These are phyloP conservation scores for Prorops nasuta DNA, from an alignment of 1,140 invertebrate genomes.

Conservation along the genomic window DNA sequence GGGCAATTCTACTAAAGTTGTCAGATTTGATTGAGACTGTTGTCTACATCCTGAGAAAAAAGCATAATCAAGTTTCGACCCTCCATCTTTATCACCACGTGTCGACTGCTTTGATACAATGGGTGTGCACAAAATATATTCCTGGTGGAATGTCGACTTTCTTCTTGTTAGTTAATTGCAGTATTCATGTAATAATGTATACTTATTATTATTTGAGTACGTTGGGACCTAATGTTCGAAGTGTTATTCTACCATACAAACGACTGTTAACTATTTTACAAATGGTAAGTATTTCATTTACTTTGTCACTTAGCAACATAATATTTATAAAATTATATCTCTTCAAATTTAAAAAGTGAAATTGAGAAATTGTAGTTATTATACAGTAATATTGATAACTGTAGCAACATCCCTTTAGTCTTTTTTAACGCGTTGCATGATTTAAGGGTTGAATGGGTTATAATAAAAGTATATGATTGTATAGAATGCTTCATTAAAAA, in stretches of 20 bases:
- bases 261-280: conserved; percentile 31
- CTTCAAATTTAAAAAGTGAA: no score
- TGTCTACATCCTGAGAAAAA: conserved; percentile 69
- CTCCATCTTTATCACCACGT: conserved; percentile 71
- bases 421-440: no score
- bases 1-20: conserved; percentile 46
- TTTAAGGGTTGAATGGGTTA: no score
- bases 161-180: conserved; percentile 28
- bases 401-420: no score
- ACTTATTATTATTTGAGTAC: conserved; percentile 39
- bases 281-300: conserved; percentile 41
- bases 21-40: conserved; percentile 46
- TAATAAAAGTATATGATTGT: no score
- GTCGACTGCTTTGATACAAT: conserved; percentile 59
- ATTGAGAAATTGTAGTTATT: no score
- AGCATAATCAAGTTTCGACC: conserved; percentile 65
- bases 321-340: no score
- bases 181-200: conserved; percentile 47
- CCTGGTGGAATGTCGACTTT: conserved; percentile 29
- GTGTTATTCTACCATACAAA: conserved; percentile 22
- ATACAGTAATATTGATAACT: no score
- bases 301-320: no score
- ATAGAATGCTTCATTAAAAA: no score
- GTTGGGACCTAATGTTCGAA: conserved; percentile 33
- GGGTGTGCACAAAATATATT: conserved; percentile 3